phyloP scores from a whole-genome alignment of 2,113 vertebrate species.

The Xenopus borealis region DNA sequence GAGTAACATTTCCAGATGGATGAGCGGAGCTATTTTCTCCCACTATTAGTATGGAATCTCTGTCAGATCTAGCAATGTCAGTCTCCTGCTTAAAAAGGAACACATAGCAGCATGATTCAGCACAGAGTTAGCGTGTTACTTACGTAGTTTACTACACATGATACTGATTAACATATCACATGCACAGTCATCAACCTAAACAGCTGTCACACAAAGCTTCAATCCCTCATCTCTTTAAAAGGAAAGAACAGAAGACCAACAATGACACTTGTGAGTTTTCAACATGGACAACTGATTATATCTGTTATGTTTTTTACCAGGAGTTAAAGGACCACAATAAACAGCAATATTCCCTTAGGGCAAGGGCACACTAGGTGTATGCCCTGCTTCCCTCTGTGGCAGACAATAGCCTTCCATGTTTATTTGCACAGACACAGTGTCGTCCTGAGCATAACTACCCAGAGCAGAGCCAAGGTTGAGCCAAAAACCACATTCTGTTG shows the following conservation, averaged over 20 bases:
- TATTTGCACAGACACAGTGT: no score
- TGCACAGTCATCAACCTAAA: slow-evolving; percentile 1
- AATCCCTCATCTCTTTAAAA: not conserved
- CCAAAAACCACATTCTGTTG: no score
- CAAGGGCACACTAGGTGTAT: no score
- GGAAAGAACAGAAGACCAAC: not conserved
- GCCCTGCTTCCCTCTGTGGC: no score
- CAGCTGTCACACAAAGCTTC: slow-evolving; percentile 15
- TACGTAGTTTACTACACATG: slow-evolving; percentile 10
- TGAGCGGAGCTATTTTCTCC: not conserved
- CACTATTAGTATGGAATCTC: not conserved
- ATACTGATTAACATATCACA: slow-evolving; percentile 12
- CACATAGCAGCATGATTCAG: slow-evolving; percentile 13
- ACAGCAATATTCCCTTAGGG: no score
- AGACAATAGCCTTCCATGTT: no score
- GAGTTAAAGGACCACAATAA: no score
- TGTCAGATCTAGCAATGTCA: not conserved
- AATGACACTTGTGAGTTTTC: no score
- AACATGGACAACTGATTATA: no score
- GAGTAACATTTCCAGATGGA: not conserved
- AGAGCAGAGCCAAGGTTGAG: no score
- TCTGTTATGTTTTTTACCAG: no score
- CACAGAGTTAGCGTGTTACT: slow-evolving; percentile 2
- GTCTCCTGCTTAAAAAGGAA: not conserved
- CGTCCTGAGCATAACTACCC: no score